Base-by-base conservation (phyloP, 35 echinoderm and acorn worm genomes). In the Heliocidaris erythrogramma region DNA sequence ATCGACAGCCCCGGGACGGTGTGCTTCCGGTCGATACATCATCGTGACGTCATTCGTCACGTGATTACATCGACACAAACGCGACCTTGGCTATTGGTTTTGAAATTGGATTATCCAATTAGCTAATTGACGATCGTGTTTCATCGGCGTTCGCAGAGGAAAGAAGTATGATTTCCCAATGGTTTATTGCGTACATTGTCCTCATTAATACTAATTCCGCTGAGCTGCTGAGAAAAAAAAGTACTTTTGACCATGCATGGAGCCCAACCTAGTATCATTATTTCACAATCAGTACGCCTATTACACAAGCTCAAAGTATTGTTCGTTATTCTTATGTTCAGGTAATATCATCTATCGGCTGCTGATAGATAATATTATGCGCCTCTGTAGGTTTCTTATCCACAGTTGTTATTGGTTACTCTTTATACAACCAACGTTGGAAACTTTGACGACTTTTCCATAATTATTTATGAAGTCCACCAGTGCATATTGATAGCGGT, bases 41-140 rank as follows among this genome's bases (percentile, higher is more conserved):
- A 89, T 89, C 87, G 32, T 89, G 87, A 89, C 87, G 87, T 89
- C 87, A 89, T 89, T 47, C 87, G 29, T 89, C 87, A 89, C 87
- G 87, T 89, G 87, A 89, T 89, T 89, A 48, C 87, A 89, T 89
- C 87, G 87, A 89, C 87, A 89, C 5, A 32, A 48, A 48, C 87
- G 87, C 4, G 87, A 89, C 87, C 87, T 89, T 89, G 87, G 32
- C 21, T 89, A 89, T 35, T 32, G 47, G 87, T 89, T 42, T 89
- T 35, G 31, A 89, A 89, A 89, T 89, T 89, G 87, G 47, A 89
- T 89, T 89, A 89, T 42, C 24, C 87, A 89, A 89, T 89, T 89
- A 89, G 31, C 31, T 89, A 89, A 89, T 89, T 89, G 47, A 48
- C 16, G 87, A 32, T 89, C 32, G 87, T 30, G 87, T 89, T 89